Evolutionary conservation across 2,113 vertebrate genomes (phyloP).

Genomic region (Argyrosomus japonicus): DNA sequence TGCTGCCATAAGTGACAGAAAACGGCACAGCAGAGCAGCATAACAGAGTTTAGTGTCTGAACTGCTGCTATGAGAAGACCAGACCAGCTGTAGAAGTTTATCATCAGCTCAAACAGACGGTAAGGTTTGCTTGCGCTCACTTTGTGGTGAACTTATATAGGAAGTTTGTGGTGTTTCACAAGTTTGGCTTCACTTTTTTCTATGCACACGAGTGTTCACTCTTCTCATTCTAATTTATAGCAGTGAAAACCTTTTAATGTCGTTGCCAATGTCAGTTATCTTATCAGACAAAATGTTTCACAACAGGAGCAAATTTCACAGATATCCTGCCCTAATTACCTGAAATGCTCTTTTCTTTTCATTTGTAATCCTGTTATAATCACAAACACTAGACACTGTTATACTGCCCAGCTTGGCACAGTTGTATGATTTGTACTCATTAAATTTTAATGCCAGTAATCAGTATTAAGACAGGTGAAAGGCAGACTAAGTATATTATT

Average conservation of each 20-base stretch:
- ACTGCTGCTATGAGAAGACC: conserved; percentile 35
- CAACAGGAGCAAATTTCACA: conserved; percentile 17
- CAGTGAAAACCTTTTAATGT: neutral
- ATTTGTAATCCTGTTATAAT: conserved; percentile 64
- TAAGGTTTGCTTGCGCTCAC: conserved; percentile 3
- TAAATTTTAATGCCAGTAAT: conserved; percentile 10
- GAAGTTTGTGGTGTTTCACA: conserved; percentile 42
- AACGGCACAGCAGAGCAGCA: conserved; percentile 39
- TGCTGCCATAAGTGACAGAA: conserved; percentile 45
- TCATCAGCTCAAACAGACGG: conserved; percentile 41
- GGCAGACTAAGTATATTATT: neutral
- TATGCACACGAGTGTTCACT: neutral
- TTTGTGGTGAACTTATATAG: conserved; percentile 14
- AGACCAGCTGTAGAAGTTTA: conserved; percentile 45
- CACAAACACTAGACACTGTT: conserved; percentile 26
- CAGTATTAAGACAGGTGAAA: conserved; percentile 16
- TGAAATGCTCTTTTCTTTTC: conserved; percentile 51
- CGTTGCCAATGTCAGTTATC: conserved; percentile 7
- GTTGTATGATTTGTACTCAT: conserved; percentile 4
- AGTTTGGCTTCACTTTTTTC: neutral
- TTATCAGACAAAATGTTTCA: conserved; percentile 50
- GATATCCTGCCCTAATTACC: conserved; percentile 63
- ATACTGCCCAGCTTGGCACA: conserved; percentile 29
- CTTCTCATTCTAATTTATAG: neutral
- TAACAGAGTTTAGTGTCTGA: neutral